Evolutionary conservation across 2,797 vertebrate species (phyloP), one percentile per base, ranked within the genome.

Genomic region (Danio choprae): DNA sequence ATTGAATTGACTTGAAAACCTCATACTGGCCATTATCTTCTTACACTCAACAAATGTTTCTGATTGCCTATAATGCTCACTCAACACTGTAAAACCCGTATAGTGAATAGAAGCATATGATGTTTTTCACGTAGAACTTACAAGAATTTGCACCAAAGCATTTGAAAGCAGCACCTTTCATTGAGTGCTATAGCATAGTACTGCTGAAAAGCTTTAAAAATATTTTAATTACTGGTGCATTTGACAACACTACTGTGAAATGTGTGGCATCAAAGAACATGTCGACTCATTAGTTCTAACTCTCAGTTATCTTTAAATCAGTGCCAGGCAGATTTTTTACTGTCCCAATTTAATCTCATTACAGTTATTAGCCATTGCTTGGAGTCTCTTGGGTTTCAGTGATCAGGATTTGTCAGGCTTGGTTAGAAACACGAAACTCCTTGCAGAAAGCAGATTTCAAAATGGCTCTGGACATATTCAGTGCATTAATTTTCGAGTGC

Each of bases 371-470:
- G 56, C 58, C 10, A 3, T 71, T 79, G 38, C 36, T 79, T 43
- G 5, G 69, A 44, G 60, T 80, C 69, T 80, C 50, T 20, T 65
- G 69, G 60, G 69, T 40, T 64, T 73, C 2, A 38, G 40, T 64
- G 59, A 80, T 80, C 69, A 80, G 48, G 48, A 72, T 73, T 80
- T 73, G 78, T 72, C 59, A 73, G 50, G 69, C 69, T 80, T 64
- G 46, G 58, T 63, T 79, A 63, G 67, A 79, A 79, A 79, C 68
- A 79, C 48, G 58, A 71, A 79, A 63, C 77, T 79, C 44, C 62
- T 79, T 60, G 69, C 78, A 56, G 50, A 56, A 72, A 56, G 60
- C 59, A 72, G 44, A 71, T 48, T 80, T 72, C 6, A 4, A 73
- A 73, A 72, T 72, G 38, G 68, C 68, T 55, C 67, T 72, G 69